Evolutionary conservation across 2,797 vertebrate species (phyloP).

Genomic region (Basileuterus tristriatus): DNA sequence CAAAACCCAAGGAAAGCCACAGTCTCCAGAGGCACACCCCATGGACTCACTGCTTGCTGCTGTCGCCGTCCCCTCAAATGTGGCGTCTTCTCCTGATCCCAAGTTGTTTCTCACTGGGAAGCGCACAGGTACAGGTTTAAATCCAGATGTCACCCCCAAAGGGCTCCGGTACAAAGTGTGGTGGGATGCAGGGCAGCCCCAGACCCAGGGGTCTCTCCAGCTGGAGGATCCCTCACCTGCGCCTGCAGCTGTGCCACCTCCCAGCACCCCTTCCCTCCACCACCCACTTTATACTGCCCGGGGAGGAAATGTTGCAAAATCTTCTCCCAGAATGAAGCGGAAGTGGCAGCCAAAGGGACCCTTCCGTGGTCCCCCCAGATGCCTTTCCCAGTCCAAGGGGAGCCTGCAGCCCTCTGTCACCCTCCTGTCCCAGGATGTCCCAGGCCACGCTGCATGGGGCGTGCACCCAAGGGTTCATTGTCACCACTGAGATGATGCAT

Average conservation of each 20-base stretch:
- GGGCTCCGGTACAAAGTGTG: accelerated
- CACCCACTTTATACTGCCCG: not conserved
- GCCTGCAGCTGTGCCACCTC: accelerated
- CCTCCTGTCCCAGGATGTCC: not conserved
- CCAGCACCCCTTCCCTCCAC: not conserved
- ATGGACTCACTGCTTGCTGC: not conserved
- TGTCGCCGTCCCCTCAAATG: accelerated
- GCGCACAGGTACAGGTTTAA: accelerated
- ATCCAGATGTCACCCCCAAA: not conserved
- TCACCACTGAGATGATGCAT: not conserved
- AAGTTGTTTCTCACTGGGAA: not conserved
- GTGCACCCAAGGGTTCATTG: not conserved
- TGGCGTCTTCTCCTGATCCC: not conserved
- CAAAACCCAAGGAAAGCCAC: not conserved
- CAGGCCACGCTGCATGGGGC: accelerated
- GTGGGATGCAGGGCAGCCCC: not conserved
- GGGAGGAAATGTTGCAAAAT: slow-evolving; percentile 58
- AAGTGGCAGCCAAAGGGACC: slow-evolving; percentile 1
- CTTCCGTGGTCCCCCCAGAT: not conserved
- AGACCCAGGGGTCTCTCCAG: accelerated
- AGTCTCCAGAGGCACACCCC: not conserved
- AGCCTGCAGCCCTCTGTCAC: accelerated
- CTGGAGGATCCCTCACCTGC: not conserved
- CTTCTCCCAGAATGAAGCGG: not conserved
- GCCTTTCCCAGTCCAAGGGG: accelerated